These are phyloP conservation scores for Mya arenaria DNA, from an alignment of 1,140 invertebrate genomes.

Conservation along the genomic window DNA sequence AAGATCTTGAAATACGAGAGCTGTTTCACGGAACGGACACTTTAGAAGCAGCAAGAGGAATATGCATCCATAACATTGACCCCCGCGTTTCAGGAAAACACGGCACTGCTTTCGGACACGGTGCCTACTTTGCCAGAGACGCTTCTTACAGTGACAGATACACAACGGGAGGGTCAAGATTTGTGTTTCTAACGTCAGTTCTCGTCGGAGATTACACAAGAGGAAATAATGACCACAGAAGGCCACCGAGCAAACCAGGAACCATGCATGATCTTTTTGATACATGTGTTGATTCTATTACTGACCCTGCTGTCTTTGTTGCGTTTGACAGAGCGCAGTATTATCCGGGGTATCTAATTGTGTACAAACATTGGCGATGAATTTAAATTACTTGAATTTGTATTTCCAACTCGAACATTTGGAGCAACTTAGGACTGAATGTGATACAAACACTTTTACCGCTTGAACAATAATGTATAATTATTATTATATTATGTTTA, in stretches of 20 bases:
- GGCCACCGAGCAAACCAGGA: conserved; percentile 62
- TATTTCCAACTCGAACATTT: too few relatives aligned
- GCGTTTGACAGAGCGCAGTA: conserved; percentile 71
- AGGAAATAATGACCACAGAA: conserved; percentile 59
- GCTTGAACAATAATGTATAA: too few relatives aligned
- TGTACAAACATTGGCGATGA: too few relatives aligned
- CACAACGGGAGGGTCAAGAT: conserved; percentile 49
- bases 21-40: conserved; percentile 70
- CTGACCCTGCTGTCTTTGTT: conserved; percentile 70
- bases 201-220: conserved; percentile 68
- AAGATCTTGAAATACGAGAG: conserved; percentile 45
- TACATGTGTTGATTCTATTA: conserved; percentile 70
- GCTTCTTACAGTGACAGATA: conserved; percentile 67
- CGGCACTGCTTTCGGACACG: conserved; percentile 72
- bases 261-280: conserved; percentile 67
- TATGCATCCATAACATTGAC: conserved; percentile 71
- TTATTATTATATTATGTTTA: too few relatives aligned
- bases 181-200: conserved; percentile 71
- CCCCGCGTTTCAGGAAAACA: conserved; percentile 63
- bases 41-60: conserved; percentile 59
- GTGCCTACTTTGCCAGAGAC: conserved; percentile 72
- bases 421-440: too few relatives aligned
- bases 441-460: too few relatives aligned
- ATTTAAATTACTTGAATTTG: too few relatives aligned
- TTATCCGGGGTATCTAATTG: conserved; percentile 76